phyloP scores from a whole-genome alignment of 2,888 invertebrate species.

The Thyatira batis region DNA sequence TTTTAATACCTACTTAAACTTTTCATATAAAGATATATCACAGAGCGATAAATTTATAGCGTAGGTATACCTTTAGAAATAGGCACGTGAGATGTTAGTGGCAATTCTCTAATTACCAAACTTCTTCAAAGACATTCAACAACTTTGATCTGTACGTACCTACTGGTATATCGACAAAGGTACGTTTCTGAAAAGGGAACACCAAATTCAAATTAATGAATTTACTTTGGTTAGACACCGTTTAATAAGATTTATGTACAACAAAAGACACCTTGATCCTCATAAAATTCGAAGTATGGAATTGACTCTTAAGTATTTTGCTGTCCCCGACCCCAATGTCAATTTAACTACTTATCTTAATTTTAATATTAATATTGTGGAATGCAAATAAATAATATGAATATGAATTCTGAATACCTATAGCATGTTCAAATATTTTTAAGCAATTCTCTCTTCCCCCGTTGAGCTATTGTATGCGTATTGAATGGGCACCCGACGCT shows the following conservation, averaged over 20 bases:
- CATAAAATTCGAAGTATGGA: no score
- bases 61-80: neutral
- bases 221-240: neutral
- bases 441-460: neutral
- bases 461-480: neutral
- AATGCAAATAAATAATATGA: no score
- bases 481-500: slow-evolving; percentile 1
- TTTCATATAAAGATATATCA: no score
- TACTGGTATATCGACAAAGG: neutral
- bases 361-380: no score
- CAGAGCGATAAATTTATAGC: neutral
- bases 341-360: no score
- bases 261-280: no score
- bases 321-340: no score
- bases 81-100: neutral
- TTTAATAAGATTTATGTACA: no score
- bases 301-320: no score
- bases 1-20: no score
- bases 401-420: no score
- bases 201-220: neutral
- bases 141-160: neutral
- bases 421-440: neutral
- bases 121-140: neutral
- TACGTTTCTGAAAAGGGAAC: neutral
- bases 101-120: neutral